Percentiles rank a stretch among this genome's conserved stretches.
These are phyloP conservation scores for Halocaridina rubra DNA, from an alignment of 2,888 invertebrate genomes.

Conservation along the genomic window DNA sequence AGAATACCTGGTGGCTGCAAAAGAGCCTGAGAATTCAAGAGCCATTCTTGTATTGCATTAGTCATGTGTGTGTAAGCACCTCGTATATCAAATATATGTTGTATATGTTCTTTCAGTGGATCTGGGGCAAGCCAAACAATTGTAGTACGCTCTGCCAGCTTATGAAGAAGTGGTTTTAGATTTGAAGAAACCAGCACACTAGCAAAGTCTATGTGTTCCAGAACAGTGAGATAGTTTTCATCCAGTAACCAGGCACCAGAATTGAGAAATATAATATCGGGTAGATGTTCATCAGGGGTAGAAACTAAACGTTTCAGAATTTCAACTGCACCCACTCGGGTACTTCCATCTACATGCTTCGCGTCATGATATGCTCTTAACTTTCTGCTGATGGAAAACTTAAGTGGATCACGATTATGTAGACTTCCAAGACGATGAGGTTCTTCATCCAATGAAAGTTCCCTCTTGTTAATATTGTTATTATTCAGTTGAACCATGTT, in stretches of 20 bases:
- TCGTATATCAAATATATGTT: background rate
- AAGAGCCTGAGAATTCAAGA: slow-evolving; percentile 17
- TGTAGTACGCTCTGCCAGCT: slow-evolving; percentile 25
- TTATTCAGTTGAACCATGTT: background rate
- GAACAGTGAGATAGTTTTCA: background rate
- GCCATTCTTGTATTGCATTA: slow-evolving; percentile 34
- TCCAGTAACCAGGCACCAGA: background rate
- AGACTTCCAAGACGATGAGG: background rate
- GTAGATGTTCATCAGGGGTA: background rate
- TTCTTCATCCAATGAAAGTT: too few relatives aligned
- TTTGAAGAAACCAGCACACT: background rate
- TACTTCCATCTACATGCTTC: too few relatives aligned
- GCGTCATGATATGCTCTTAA: too few relatives aligned
- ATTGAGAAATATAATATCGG: background rate
- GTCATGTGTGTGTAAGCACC: slow-evolving; percentile 22
- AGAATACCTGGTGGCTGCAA: slow-evolving; percentile 18
- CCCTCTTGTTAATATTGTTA: background rate
- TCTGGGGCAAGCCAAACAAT: slow-evolving; percentile 39
- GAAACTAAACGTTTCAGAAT: background rate
- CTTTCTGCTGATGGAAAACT: background rate
- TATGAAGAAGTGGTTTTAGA: background rate
- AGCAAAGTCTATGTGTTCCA: slow-evolving; percentile 3
- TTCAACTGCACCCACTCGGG: background rate
- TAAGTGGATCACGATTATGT: background rate
- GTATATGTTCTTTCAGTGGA: slow-evolving; percentile 38